Base-by-base conservation (phyloP, 2,797 vertebrate genomes). In the Dryobates pubescens region DNA sequence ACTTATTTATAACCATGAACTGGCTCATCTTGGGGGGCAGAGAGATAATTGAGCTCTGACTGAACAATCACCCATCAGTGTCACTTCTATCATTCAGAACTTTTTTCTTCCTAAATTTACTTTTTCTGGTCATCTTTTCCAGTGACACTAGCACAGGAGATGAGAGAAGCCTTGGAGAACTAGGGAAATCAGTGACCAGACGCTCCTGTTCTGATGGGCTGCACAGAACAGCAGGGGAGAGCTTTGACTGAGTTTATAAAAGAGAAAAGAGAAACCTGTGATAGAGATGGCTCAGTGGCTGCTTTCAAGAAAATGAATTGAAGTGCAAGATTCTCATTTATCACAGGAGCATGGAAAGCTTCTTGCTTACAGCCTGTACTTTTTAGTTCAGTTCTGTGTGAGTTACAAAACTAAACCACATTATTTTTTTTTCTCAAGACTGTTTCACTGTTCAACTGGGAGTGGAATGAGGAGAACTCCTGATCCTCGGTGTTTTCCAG, bases 391-490 rank as follows among this genome's bases (percentile, higher is more conserved):
- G 3, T 9, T 30, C 27, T 36, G 6, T 83, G 32, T 65, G 29
- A 61, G 13, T 82, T 86, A 59, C n/a, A 29, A 75, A 86, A 51
- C 10, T 59, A 75, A 58, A 75, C 5, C 29, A 51, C 19, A 22
- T 84, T 45, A 36, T 65, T 86, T 92, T 86, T 92, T 92, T 94
- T 94, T 85, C 56, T 59, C 57, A 29, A 76, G 11, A 18, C 9
- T 36, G 8, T 70, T 81, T 88, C 51, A 78, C 3, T 15, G 17
- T 41, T 30, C 10, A 41, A 19, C 19, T 75, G 45, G 64, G 34
- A 81, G 19, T 36, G 32, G 13, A 92, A 43, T 49, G 41, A 68
- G 27, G 15, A 72, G 29, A 57, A 17, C 51, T 75, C 67, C 34
- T 49, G 26, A 29, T 10, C 7, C 22, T 51, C 24, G 43, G 2